Conservation (phyloP, 2,888 invertebrate species). For the Caenorhabditis becei region DNA sequence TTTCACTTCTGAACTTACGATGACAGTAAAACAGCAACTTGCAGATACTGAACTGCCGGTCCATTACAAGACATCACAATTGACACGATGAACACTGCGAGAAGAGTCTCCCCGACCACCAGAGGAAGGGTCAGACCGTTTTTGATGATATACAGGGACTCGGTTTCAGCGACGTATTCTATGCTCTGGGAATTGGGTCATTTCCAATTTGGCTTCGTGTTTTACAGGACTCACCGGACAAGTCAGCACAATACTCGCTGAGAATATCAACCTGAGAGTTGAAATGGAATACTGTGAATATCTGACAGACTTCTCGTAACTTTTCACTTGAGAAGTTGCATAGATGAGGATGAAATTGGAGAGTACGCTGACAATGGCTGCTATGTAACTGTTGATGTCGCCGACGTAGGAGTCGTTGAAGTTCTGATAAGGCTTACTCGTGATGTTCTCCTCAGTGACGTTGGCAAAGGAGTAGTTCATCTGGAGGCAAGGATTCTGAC, state of each 20-base stretch:
- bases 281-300: constrained; percentile 18
- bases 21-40: constrained; percentile 24
- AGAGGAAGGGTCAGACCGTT: constrained; percentile 33
- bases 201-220: too few species aligned
- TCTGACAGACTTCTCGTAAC: constrained; percentile 18
- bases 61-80: constrained; percentile 34
- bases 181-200: constrained; percentile 13
- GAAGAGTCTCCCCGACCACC: constrained; percentile 14
- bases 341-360: constrained; percentile 24
- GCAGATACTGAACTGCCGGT: constrained; percentile 33
- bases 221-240: constrained; percentile 33
- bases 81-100: constrained; percentile 26
- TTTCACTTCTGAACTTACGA: too few species aligned
- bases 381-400: constrained; percentile 30
- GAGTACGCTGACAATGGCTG: constrained; percentile 10
- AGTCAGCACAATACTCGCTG: constrained; percentile 18
- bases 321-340: constrained; percentile 36
- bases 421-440: constrained; percentile 21
- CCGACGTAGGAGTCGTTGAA: constrained; percentile 23
- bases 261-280: constrained; percentile 17
- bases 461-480: not conserved
- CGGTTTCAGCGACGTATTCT: constrained; percentile 17
- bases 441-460: too few species aligned
- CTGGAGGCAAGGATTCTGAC: not conserved
- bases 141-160: constrained; percentile 47